These are phyloP conservation scores for Champsocephalus gunnari DNA, from an alignment of 2,797 vertebrate genomes.

Conservation along the genomic window DNA sequence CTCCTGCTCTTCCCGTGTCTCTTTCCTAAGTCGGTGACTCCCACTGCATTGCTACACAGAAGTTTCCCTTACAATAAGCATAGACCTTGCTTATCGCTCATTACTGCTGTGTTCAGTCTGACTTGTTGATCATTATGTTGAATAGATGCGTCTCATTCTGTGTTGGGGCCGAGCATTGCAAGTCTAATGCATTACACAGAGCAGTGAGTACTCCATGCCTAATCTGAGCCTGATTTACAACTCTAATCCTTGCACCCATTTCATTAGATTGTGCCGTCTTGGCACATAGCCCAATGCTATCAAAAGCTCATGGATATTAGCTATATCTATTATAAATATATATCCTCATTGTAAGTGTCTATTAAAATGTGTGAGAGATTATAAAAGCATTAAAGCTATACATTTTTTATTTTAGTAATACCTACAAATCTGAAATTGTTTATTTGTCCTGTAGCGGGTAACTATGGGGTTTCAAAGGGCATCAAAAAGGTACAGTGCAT, in stretches of 20 bases:
- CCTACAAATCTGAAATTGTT: too few relatives aligned
- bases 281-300: slow-evolving; percentile 37
- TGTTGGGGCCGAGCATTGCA: slow-evolving; percentile 40
- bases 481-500: too few relatives aligned
- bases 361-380: slow-evolving; percentile 14
- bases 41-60: too few relatives aligned
- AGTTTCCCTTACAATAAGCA: slow-evolving; percentile 30
- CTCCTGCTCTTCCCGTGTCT: too few relatives aligned
- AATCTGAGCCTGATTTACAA: slow-evolving; percentile 45
- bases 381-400: too few relatives aligned
- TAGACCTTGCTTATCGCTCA: slow-evolving; percentile 61
- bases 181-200: slow-evolving; percentile 53
- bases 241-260: slow-evolving; percentile 36
- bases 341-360: slow-evolving; percentile 19
- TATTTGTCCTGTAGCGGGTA: too few relatives aligned
- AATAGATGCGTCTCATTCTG: slow-evolving; percentile 52
- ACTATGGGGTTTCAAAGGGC: too few relatives aligned
- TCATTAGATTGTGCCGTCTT: slow-evolving; percentile 41
- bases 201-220: slow-evolving; percentile 35
- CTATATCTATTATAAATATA: neutral
- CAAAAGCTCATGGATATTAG: slow-evolving; percentile 46
- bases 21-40: too few relatives aligned
- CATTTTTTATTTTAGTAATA: too few relatives aligned
- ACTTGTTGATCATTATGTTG: slow-evolving; percentile 54
- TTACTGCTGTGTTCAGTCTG: slow-evolving; percentile 45